Percentiles rank a stretch among this genome's conserved stretches.
These are phyloP conservation scores for Podarcis lilfordi DNA, from an alignment of 2,797 vertebrate species.

Conservation along the genomic window DNA sequence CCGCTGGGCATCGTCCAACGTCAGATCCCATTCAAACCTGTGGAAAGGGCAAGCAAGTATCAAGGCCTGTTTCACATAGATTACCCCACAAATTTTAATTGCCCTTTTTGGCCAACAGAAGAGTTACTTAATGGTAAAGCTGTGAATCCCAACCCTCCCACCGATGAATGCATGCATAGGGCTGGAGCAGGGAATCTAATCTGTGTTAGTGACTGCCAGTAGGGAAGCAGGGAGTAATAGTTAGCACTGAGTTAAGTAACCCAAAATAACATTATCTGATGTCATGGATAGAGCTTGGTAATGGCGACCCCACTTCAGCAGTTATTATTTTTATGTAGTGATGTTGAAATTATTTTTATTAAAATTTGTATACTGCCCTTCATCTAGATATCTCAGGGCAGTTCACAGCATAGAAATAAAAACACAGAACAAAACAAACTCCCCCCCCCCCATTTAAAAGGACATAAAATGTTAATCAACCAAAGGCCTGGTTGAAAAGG, in stretches of 20 bases:
- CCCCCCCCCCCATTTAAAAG: no score
- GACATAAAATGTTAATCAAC: no score
- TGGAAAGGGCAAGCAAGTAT: not conserved
- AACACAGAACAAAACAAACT: no score
- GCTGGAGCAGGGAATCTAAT: not conserved
- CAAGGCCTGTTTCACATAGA: not conserved
- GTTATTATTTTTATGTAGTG: not conserved
- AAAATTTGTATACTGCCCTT: no score
- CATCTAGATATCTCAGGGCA: no score
- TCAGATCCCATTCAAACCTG: constrained; percentile 92
- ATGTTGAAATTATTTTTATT: not conserved
- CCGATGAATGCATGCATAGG: not conserved
- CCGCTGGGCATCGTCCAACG: constrained; percentile 84
- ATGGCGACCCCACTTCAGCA: not conserved
- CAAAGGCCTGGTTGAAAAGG: no score
- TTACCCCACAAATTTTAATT: not conserved
- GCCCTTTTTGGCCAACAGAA: not conserved
- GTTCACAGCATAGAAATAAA: no score
- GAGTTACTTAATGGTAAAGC: not conserved
- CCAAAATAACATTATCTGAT: not conserved
- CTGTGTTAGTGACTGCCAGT: not conserved
- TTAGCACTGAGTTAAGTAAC: not conserved
- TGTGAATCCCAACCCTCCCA: not conserved
- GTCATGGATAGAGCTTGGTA: not conserved
- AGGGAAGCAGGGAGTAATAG: not conserved